Base-by-base conservation (phyloP, 2,797 vertebrate genomes). In the Oceanodroma leucorhoa region DNA sequence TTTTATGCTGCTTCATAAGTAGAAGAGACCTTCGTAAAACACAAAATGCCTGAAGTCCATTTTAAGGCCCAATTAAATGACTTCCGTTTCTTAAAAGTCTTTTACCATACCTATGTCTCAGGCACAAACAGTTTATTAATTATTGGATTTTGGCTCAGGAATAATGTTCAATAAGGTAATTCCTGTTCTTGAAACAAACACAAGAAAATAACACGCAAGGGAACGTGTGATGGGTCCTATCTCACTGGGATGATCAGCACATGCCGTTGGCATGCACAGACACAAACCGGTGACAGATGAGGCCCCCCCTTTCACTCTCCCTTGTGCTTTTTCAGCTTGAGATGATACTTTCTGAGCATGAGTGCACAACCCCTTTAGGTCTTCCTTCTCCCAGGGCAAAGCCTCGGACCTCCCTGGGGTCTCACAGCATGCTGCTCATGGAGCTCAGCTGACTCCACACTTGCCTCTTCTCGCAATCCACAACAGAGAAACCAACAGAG, bases 401-500 rank as follows among this genome's bases (percentile, higher is more conserved):
- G 27, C 10, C 21, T 66, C 38, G 48, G 29, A 38, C 23, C 14
- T 46, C 21, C 9, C 51, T 34, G 21, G 16, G 18, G 2, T 83
- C 32, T 36, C 18, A n/a, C 5, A 34, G 15, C 11, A 40, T 0
- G 0, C 18, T 29, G 36, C 19, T 45, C 7, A 12, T 6, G 2
- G 8, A 64, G 26, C 26, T 66, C 57, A 67, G 45, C 38, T 41
- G 41, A 57, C 41, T 34, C 45, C 38, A 78, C 22, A 18, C 14
- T 45, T 50, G 30, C 38, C 9, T 54, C 34, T 50, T 76, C 34
- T 73, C 14, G 3, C 48, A 51, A 41, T 11, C 5, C 23, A 16
- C 29, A 23, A 32, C 0, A 8, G 16, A 20, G 34, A 85, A 65
- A 46, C 2, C 41, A 71, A 6, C 8, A 38, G 41, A 53, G 24